Evolutionary conservation across 2,888 invertebrate species (phyloP), one percentile per base, ranked within the genome.

Genomic region (Seira ritae): DNA sequence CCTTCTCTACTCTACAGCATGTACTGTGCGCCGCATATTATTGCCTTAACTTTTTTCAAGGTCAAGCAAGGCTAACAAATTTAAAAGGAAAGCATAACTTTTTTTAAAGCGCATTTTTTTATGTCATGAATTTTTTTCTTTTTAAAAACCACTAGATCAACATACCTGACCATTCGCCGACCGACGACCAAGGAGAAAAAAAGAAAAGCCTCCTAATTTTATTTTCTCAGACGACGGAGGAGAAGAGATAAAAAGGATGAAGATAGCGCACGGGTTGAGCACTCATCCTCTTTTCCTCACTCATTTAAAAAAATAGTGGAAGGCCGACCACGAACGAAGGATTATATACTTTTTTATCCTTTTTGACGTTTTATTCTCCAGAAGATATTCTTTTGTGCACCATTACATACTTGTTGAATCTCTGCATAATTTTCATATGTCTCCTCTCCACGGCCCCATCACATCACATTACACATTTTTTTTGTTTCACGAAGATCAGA

Each of bases 61-160:
- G 76, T 68, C 76, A 76, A 76, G 55, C 55, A 76, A 76, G 76
- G 76, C 76, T 76, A 76, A 20, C 2, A 37, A 1, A n/a, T 50
- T 50, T 50, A 8, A 50, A 50, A 50, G 50, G 50, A 12, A 12
- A 62, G 20, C 20, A 62, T 10, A 62, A 62, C 12, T 10, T 60
- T 10, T 62, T 62, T 62, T 31, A 31, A 31, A 31, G 31, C 2
- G 31, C 31, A 31, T 8, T 62, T 22, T n/a, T 62, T 8, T 42
- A n/a, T 62, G 62, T 4, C 22, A 62, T 20, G 62, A 50, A 8
- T 50, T 50, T 50, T 50, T 50, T n/a, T n/a, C n/a, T n/a, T 42
- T 8, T 8, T 42, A 42, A 42, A 42, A 42, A 6, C 42, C 42
- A 42, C 12, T 62, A 8, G 8, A 4, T 62, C 12, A 8, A 20